Evolutionary conservation across 2,888 invertebrate species (phyloP).

Genomic region (Eupsilia transversa): DNA sequence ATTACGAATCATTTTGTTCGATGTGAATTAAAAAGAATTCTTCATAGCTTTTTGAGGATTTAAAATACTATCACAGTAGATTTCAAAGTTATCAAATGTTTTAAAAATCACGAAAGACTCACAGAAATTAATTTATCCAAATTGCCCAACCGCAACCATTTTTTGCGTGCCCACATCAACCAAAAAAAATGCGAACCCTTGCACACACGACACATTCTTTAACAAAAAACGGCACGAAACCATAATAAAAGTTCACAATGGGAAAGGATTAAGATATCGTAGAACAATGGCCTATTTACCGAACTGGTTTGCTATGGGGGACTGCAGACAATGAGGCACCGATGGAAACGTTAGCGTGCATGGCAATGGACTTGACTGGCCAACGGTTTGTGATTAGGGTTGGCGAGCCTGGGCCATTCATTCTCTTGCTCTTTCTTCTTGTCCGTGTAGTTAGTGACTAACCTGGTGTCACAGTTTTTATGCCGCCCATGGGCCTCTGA

Average conservation of each 20-base stretch:
- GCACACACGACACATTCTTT: conserved; percentile 20
- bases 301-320: conserved; percentile 64
- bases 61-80: not conserved
- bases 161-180: not conserved
- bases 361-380: conserved; percentile 59
- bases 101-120: not conserved
- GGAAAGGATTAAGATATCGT: conserved; percentile 67
- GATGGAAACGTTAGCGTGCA: conserved; percentile 64
- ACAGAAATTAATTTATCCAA: not conserved
- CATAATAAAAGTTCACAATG: conserved; percentile 53
- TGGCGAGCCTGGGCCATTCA: conserved; percentile 17
- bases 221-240: conserved; percentile 36
- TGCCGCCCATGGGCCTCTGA: no score
- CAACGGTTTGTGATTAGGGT: conserved; percentile 58
- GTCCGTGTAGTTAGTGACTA: no score
- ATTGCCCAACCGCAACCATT: not conserved
- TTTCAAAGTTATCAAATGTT: not conserved
- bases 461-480: no score
- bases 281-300: conserved; percentile 71
- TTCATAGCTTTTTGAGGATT: no score
- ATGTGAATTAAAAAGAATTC: not conserved
- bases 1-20: no score
- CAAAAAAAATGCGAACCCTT: conserved; percentile 5
- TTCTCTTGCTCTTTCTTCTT: no score
- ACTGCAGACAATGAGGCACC: conserved; percentile 69